Evolutionary conservation across 1,140 invertebrate species (phyloP).

Genomic region (Aphis gossypii): DNA sequence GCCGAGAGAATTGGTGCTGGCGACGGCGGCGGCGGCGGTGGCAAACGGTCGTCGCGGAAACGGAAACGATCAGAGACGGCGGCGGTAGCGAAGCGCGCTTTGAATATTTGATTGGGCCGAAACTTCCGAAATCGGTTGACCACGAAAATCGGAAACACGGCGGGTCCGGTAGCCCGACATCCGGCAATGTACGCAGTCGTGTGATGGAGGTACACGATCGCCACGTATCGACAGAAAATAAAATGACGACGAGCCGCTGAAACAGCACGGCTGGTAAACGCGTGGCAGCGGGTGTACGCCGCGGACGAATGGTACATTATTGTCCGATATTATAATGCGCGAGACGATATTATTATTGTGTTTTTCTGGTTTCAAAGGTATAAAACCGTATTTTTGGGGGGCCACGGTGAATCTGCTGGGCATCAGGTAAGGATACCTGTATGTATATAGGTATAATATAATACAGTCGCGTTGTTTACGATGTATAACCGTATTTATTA

Average conservation of each 20-base stretch:
- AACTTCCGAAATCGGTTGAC: background rate
- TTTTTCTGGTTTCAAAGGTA: constrained; percentile 9
- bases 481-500: constrained; percentile 5
- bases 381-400: constrained; percentile 6
- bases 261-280: background rate
- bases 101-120: constrained; percentile 21
- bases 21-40: too few species aligned
- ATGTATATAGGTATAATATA: background rate
- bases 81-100: too few species aligned
- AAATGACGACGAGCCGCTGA: background rate
- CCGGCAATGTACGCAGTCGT: background rate
- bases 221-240: background rate
- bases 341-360: constrained; percentile 4
- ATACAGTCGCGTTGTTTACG: background rate
- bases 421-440: background rate
- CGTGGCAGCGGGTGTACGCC: background rate
- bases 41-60: constrained; percentile 32
- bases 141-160: background rate
- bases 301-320: background rate
- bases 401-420: background rate
- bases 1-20: background rate
- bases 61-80: background rate
- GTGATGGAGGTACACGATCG: background rate
- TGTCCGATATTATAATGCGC: background rate
- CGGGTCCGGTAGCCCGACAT: background rate